phyloP scores from a whole-genome alignment of 1,140 invertebrate species.

The Cecropterus lyciades region DNA sequence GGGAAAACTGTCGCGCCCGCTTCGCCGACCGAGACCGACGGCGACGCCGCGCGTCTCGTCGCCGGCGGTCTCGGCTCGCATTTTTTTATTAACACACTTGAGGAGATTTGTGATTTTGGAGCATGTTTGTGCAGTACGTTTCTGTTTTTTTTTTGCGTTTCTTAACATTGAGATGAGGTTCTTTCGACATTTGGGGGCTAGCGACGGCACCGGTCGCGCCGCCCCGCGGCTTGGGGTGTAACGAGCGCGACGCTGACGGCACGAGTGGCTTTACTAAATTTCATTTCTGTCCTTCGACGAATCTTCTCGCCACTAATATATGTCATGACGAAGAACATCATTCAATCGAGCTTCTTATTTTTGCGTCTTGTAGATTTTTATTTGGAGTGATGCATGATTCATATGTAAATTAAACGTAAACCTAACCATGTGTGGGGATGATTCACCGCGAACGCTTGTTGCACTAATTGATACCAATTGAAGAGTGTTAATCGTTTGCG shows the following conservation, averaged over 20 bases:
- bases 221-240: constrained; percentile 39
- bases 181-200: constrained; percentile 32
- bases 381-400: constrained; percentile 51
- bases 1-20: constrained; percentile 74
- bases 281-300: constrained; percentile 19
- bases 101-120: constrained; percentile 45
- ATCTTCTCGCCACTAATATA: constrained; percentile 41
- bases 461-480: background rate
- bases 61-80: constrained; percentile 51
- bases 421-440: constrained; percentile 26
- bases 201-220: too few species aligned
- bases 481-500: background rate
- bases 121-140: constrained; percentile 58
- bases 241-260: constrained; percentile 1
- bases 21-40: constrained; percentile 48
- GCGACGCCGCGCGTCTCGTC: constrained; percentile 13
- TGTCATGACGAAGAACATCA: constrained; percentile 26
- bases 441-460: background rate
- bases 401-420: constrained; percentile 31
- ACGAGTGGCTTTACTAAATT: constrained; percentile 29
- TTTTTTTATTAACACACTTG: constrained; percentile 51
- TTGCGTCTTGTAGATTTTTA: constrained; percentile 42
- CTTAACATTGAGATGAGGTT: constrained; percentile 23
- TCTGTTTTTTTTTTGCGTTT: constrained; percentile 53
- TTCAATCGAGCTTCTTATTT: constrained; percentile 46